These are phyloP conservation scores for Columba livia DNA, from an alignment of 2,113 vertebrate genomes.

Conservation along the genomic window DNA sequence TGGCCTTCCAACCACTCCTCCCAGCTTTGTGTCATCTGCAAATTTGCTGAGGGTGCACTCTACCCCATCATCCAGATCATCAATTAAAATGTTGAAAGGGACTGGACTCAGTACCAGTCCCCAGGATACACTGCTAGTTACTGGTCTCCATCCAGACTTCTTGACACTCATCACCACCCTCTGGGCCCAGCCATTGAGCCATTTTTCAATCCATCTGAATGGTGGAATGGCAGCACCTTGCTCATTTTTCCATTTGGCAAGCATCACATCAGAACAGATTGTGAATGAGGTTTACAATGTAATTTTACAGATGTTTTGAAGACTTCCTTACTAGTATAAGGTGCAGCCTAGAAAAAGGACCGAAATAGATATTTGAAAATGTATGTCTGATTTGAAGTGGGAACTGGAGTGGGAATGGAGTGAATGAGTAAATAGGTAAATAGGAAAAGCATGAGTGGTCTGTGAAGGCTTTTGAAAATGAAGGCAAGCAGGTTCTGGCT, in stretches of 20 bases:
- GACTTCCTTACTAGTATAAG: neutral
- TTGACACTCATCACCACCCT: neutral
- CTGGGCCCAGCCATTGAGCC: too few relatives aligned
- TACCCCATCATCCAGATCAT: too few relatives aligned
- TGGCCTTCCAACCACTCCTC: too few relatives aligned
- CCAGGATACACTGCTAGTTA: too few relatives aligned
- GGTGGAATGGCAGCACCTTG: rapidly evolving
- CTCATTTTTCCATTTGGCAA: neutral
- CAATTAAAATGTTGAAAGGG: too few relatives aligned
- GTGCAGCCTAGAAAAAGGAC: neutral
- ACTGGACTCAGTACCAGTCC: too few relatives aligned
- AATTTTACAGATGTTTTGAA: neutral
- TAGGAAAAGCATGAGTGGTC: neutral
- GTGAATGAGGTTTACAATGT: neutral
- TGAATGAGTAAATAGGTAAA: neutral
- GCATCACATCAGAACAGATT: neutral
- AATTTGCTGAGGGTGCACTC: too few relatives aligned
- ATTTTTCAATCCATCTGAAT: neutral
- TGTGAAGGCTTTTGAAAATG: neutral
- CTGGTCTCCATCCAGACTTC: too few relatives aligned
- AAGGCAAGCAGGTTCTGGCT: neutral
- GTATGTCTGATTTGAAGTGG: neutral
- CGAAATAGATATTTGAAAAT: neutral
- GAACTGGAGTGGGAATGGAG: neutral
- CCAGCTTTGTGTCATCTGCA: too few relatives aligned